A percentile compares a stretch with the other conserved stretches of the same genome.
Evolutionary conservation across 2,888 invertebrate species (phyloP).

Genomic region (Drosophila robusta): DNA sequence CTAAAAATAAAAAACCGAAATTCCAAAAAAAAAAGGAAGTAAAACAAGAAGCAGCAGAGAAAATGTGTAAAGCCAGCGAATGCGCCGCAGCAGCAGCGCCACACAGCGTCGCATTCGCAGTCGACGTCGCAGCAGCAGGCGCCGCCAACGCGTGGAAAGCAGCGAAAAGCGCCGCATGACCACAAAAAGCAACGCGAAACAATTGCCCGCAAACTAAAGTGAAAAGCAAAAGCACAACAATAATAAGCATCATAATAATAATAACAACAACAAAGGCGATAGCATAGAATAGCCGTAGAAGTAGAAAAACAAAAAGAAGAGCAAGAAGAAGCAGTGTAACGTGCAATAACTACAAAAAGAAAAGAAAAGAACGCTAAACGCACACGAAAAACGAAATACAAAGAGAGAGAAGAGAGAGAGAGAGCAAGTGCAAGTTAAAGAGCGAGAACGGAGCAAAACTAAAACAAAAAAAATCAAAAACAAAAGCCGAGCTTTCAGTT

Average conservation of each 20-base stretch:
- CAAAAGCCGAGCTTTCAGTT: constrained; percentile 31
- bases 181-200: constrained; percentile 24
- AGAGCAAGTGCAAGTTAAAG: neutral
- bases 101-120: constrained; percentile 51
- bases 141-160: constrained; percentile 62
- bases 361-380: constrained; percentile 14
- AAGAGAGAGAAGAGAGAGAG: neutral
- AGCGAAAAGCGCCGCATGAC: constrained; percentile 56
- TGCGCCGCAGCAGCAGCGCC: constrained; percentile 51
- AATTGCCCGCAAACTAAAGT: constrained; percentile 35
- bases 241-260: constrained; percentile 22
- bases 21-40: constrained; percentile 7
- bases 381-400: constrained; percentile 13
- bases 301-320: constrained; percentile 20
- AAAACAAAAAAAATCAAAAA: constrained; percentile 1
- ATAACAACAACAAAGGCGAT: constrained; percentile 26
- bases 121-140: constrained; percentile 59
- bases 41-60: constrained; percentile 5
- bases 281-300: constrained; percentile 45
- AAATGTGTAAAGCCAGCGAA: constrained; percentile 53
- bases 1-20: constrained; percentile 18
- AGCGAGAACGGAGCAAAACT: constrained; percentile 5
- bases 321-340: constrained; percentile 28
- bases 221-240: constrained; percentile 37
- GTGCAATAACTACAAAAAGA: constrained; percentile 25